phyloP scores from a whole-genome alignment of 1,140 invertebrate species.

The Drosophila truncata region DNA sequence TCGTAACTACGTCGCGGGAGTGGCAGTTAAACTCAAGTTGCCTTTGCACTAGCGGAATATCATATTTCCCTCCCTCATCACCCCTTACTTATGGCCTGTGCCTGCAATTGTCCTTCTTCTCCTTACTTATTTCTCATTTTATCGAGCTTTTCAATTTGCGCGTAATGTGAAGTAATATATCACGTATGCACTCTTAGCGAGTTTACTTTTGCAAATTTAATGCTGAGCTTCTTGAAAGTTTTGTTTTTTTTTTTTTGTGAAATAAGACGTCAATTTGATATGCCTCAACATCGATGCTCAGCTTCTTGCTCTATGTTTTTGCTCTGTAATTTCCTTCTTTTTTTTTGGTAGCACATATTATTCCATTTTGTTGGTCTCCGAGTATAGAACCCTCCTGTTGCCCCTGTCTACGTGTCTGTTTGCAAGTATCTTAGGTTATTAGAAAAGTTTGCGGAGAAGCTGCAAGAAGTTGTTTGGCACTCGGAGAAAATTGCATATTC shows the following conservation, averaged over 20 bases:
- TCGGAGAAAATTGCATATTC: conserved; percentile 56
- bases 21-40: conserved; percentile 32
- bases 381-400: background rate
- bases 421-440: conserved; percentile 73
- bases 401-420: conserved; percentile 36
- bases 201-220: conserved; percentile 68
- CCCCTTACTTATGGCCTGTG: background rate
- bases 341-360: conserved; percentile 36
- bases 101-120: conserved; percentile 19
- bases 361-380: conserved; percentile 11
- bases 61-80: conserved; percentile 14
- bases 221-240: conserved; percentile 49
- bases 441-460: conserved; percentile 61
- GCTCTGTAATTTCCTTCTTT: background rate
- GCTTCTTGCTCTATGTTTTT: conserved; percentile 2
- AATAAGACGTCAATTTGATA: conserved; percentile 73
- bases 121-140: conserved; percentile 23
- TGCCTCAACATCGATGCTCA: conserved; percentile 53
- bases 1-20: conserved; percentile 26
- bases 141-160: conserved; percentile 69
- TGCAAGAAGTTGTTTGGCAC: conserved; percentile 43
- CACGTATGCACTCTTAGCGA: conserved; percentile 56
- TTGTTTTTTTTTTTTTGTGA: conserved; percentile 31
- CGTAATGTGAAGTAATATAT: conserved; percentile 72
- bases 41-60: conserved; percentile 24